Evolutionary conservation across 2,113 vertebrate species (phyloP).

Genomic region (Antechinus flavipes): DNA sequence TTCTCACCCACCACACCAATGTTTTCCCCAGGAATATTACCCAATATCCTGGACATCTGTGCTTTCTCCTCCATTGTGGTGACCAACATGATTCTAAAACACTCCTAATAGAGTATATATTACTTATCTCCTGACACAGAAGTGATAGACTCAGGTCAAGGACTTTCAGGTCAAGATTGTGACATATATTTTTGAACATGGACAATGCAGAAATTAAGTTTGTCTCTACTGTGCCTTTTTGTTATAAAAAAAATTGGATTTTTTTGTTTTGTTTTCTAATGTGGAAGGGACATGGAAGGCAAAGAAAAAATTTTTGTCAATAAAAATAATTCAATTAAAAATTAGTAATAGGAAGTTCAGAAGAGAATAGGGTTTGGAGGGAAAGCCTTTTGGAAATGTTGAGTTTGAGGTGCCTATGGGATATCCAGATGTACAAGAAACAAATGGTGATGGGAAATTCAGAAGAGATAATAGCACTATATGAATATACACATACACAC

Average conservation of each 20-base stretch:
- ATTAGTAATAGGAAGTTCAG: neutral
- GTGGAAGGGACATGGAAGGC: neutral
- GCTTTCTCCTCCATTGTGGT: neutral
- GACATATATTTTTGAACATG: neutral
- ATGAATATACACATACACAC: no score
- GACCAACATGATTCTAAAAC: neutral
- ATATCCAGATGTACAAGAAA: neutral
- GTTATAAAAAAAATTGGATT: neutral
- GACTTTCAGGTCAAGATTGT: neutral
- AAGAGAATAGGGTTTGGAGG: neutral
- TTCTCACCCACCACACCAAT: neutral
- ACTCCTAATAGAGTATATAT: neutral
- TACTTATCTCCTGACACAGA: neutral
- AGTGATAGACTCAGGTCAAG: neutral
- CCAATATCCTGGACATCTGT: neutral
- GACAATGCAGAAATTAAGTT: neutral
- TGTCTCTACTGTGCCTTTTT: neutral
- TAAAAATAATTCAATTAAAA: neutral
- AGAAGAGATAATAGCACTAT: neutral
- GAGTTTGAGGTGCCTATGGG: neutral
- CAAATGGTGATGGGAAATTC: neutral
- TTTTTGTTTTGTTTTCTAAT: neutral
- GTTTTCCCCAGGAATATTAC: neutral
- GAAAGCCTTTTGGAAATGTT: neutral
- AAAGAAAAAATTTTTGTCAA: neutral